A percentile compares a stretch with the other conserved stretches of the same genome.
Conservation (phyloP, 2,888 invertebrate genomes). For the Stenodera caucasica region DNA sequence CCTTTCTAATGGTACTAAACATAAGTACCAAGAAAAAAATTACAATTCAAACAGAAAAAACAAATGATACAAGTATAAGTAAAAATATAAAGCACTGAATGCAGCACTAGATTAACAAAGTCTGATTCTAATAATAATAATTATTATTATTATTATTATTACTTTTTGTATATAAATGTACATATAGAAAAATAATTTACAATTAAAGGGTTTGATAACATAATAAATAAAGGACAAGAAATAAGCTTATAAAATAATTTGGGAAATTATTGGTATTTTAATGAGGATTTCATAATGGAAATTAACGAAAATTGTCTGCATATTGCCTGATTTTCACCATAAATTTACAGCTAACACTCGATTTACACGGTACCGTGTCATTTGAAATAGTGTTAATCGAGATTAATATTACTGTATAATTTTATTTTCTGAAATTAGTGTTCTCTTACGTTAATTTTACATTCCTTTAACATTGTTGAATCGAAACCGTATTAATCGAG, state of each 20-base stretch:
- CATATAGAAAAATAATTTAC: not conserved
- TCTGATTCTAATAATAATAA: no score
- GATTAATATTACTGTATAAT: no score
- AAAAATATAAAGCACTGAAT: slow-evolving; percentile 49
- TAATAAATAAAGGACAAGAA: no score
- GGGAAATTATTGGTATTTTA: slow-evolving; percentile 12
- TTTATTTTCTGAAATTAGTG: no score
- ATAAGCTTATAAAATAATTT: not conserved
- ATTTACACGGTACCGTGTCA: no score
- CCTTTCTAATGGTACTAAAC: slow-evolving; percentile 44
- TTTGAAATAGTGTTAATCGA: no score
- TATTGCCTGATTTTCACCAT: slow-evolving; percentile 19
- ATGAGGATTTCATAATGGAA: not conserved
- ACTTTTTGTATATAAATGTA: slow-evolving; percentile 19
- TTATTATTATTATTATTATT: slow-evolving; percentile 22
- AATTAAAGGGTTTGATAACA: slow-evolving; percentile 12
- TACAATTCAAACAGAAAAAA: not conserved
- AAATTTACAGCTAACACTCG: no score
- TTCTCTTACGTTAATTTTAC: no score
- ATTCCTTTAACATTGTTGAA: no score
- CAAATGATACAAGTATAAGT: not conserved
- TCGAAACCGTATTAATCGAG: no score
- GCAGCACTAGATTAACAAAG: slow-evolving; percentile 46
- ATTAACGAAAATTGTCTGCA: not conserved
- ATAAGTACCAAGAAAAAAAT: slow-evolving; percentile 33